These are phyloP conservation scores for Apostichopus parvimensis DNA, from an alignment of 35 echinoderm and acorn worm species.

Conservation along the genomic window DNA sequence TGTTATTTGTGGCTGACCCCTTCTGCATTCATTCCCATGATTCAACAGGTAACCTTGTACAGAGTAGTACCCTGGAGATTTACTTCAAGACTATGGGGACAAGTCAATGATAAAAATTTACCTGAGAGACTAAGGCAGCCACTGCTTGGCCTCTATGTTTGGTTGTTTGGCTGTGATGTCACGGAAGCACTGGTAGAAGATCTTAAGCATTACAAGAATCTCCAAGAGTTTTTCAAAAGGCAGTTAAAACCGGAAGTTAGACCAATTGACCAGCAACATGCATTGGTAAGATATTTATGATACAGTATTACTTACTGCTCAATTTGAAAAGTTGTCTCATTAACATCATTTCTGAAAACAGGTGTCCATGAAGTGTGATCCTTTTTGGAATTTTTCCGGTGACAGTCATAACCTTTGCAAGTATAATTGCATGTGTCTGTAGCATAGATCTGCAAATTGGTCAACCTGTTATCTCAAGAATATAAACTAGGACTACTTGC, in stretches of 20 bases:
- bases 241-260: slow-evolving; percentile 87
- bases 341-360: too few species aligned
- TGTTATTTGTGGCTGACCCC: too few species aligned
- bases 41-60: slow-evolving; percentile 81
- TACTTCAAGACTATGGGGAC: slow-evolving; percentile 84
- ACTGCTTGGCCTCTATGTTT: slow-evolving; percentile 76
- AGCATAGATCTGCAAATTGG: neutral
- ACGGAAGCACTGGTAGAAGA: slow-evolving; percentile 80
- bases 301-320: too few species aligned
- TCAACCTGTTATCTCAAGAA: too few species aligned
- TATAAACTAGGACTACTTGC: too few species aligned
- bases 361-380: too few species aligned
- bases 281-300: slow-evolving; percentile 56
- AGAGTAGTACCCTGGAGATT: slow-evolving; percentile 75
- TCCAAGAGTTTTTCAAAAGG: slow-evolving; percentile 83
- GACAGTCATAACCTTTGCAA: too few species aligned
- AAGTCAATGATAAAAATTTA: slow-evolving; percentile 81
- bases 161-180: slow-evolving; percentile 85
- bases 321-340: too few species aligned
- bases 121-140: slow-evolving; percentile 67
- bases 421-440: neutral
- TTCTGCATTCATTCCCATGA: neutral
- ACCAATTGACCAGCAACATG: slow-evolving; percentile 61
- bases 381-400: too few species aligned
- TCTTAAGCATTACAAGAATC: slow-evolving; percentile 76